Evolutionary conservation across 2,888 invertebrate genomes (phyloP), one percentile per base, ranked within the genome.

Genomic region (Palloptera scutellata): DNA sequence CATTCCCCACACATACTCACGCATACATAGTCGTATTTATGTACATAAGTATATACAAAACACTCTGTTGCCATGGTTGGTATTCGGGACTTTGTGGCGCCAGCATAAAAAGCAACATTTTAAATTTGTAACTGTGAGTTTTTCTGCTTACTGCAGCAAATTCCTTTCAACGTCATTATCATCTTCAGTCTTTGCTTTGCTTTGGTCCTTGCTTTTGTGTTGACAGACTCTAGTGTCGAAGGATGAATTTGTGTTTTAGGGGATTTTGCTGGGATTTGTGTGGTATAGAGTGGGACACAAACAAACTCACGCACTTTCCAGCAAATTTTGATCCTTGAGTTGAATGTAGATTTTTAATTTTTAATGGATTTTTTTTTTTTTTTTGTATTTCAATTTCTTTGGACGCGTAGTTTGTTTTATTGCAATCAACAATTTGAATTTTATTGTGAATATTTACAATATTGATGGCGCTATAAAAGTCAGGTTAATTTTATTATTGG

Each of bases 41-140:
- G 45, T 45, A n/a, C n/a, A n/a, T n/a, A n/a, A n/a, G n/a, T n/a
- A n/a, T 30, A 30, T 30, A 30, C 30, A 30, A 30, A 4, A 30
- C 30, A 30, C 30, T 30, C 30, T 30, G 30, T 30, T 30, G 30
- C 30, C 30, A 30, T 30, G n/a, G 17, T 51, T 30, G 48, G 5
- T 51, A 20, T 42, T 45, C n/a, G 45, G 61, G 67, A 68, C 67
- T 68, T 48, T 15, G 48, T 68, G 67, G 67, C 67, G 67, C 64
- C 67, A 55, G 64, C 60, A 61, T 64, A 55, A 64, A 64, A 59
- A 57, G 41, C 57, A 59, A 54, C 67, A 53, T 60, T 68, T 59
- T 51, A 53, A 63, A 52, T 62, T 59, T 58, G 62, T 42, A 59
- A 63, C 40, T 64, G 57, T 40, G 57, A n/a, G 51, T 52, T n/a